Base-by-base conservation (phyloP, 1,140 invertebrate genomes). In the Heliothis subflexa region DNA sequence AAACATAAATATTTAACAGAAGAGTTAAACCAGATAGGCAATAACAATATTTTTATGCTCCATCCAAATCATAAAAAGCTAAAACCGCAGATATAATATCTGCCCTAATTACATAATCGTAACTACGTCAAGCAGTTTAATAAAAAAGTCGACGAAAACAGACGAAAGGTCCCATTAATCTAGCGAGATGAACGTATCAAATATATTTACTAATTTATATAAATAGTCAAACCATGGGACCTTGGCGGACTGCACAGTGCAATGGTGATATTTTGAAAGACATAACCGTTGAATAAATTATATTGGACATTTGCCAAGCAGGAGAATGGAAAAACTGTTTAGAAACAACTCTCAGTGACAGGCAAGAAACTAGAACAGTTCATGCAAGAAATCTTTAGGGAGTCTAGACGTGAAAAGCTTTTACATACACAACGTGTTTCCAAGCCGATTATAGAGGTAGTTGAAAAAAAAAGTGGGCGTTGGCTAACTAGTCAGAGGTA, bases 201-300 rank as follows among this genome's bases (percentile, higher is more conserved):
- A 78, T 70, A 54, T 50, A 49, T 49, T 28, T 33, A 45, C 14
- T 59, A 70, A 59, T 73, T 73, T 75, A 70, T 70, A 76, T 76
- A 76, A 61, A 80, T 57, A 79, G 18, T 13, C 1, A 45, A n/a
- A 5, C 16, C 45, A 62, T 75, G 33, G 40, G 14, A 74, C 82
- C 81, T 84, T 88, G 85, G 80, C 81, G 85, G 45, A 33, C 79
- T 87, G 84, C 85, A 83, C 64, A 72, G 16, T 86, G 85, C 86
- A 87, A 78, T 80, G 47, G 79, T 77, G 81, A 87, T 86, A 86
- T 88, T 86, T 81, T 83, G 78, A 85, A 89, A 88, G 85, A 83
- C 78, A 83, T 84, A 84, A 88, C 86, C 83, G 81, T 83, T 85
- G 83, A 82, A 85, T 85, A 86, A 88, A 89, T 88, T 82, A 85